Conservation (phyloP, 2,888 invertebrate species). For the Ormyrus nitidulus region DNA sequence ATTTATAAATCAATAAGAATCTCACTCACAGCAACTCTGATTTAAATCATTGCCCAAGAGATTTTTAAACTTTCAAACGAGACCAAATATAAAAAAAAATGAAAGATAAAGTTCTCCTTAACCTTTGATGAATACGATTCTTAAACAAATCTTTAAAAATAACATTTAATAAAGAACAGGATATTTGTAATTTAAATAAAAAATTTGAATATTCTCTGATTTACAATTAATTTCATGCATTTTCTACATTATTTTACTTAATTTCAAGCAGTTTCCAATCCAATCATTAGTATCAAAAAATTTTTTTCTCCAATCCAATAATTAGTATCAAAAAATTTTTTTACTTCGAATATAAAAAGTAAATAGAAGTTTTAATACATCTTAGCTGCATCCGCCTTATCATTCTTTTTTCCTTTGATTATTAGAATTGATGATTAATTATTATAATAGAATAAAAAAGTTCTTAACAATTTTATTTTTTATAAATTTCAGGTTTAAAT, state of each 20-base stretch:
- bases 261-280: not conserved
- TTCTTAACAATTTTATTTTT: not conserved
- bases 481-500: not conserved
- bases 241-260: not conserved
- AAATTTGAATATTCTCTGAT: conserved; percentile 39
- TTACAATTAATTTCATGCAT: conserved; percentile 38
- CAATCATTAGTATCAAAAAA: not conserved
- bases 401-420: too few species aligned
- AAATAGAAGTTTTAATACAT: too few species aligned
- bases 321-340: too few species aligned
- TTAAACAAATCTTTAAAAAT: conserved; percentile 44
- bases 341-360: too few species aligned
- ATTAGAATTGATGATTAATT: too few species aligned
- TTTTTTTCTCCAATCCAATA: too few species aligned
- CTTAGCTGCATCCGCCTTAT: too few species aligned
- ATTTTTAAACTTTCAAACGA: conserved; percentile 43
- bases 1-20: conserved; percentile 16
- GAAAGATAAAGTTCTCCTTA: conserved; percentile 22
- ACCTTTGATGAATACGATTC: conserved; percentile 37
- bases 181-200: conserved; percentile 45
- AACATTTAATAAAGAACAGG: conserved; percentile 40
- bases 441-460: not conserved
- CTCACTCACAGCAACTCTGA: conserved; percentile 33
- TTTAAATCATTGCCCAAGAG: conserved; percentile 45
- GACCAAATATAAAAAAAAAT: conserved; percentile 34